Conservation (phyloP, 2,888 invertebrate species). For the Spodoptera exigua region DNA sequence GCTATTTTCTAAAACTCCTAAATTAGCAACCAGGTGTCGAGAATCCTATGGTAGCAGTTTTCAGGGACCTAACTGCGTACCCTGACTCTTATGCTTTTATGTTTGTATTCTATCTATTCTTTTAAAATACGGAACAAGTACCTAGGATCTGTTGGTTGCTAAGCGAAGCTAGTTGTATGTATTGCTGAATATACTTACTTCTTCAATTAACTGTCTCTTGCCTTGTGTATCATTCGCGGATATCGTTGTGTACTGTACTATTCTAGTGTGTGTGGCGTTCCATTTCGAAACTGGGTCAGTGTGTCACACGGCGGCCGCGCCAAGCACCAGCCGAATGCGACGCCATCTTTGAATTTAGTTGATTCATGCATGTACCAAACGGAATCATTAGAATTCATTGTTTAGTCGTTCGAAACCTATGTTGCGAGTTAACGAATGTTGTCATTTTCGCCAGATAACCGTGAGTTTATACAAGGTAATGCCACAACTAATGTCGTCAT, state of each 20-base stretch:
- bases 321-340: constrained; percentile 80
- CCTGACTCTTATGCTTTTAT: too few species aligned
- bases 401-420: constrained; percentile 36
- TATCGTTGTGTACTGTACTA: constrained; percentile 74
- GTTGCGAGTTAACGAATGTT: constrained; percentile 16
- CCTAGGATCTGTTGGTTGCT: too few species aligned
- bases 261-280: constrained; percentile 85
- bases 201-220: constrained; percentile 67
- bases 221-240: constrained; percentile 69
- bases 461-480: constrained; percentile 54
- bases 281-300: constrained; percentile 88
- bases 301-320: constrained; percentile 85
- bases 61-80: too few species aligned
- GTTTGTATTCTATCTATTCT: too few species aligned
- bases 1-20: too few species aligned
- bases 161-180: too few species aligned
- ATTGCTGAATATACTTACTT: constrained; percentile 17
- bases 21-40: too few species aligned
- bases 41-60: too few species aligned
- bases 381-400: constrained; percentile 57
- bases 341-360: constrained; percentile 86
- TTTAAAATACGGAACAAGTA: too few species aligned
- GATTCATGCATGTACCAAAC: constrained; percentile 75
- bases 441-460: constrained; percentile 24
- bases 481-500: constrained; percentile 43